phyloP scores from a whole-genome alignment of 2,888 invertebrate species.

The Chymomyza amoena region DNA sequence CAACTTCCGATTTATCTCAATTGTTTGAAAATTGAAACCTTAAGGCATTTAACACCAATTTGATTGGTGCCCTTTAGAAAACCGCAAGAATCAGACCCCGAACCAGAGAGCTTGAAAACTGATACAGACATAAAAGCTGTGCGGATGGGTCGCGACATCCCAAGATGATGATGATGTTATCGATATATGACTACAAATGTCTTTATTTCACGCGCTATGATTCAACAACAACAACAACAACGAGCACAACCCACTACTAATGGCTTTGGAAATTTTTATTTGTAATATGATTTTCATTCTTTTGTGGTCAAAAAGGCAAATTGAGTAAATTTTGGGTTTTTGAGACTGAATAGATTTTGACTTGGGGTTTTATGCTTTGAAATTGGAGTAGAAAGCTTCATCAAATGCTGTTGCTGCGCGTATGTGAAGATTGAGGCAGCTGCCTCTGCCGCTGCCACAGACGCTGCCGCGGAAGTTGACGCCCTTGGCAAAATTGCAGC shows the following conservation, averaged over 20 bases:
- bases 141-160: background rate
- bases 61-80: constrained; percentile 7
- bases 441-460: constrained; percentile 43
- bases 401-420: background rate
- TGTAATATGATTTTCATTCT: constrained; percentile 31
- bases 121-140: constrained; percentile 45
- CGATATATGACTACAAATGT: constrained; percentile 45
- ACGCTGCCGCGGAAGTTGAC: constrained; percentile 55
- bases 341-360: constrained; percentile 45
- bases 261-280: constrained; percentile 16
- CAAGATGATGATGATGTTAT: background rate
- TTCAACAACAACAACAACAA: background rate
- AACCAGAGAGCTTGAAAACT: constrained; percentile 41
- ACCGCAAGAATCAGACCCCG: constrained; percentile 28
- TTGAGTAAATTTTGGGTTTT: constrained; percentile 39
- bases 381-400: constrained; percentile 47
- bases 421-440: background rate
- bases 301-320: constrained; percentile 31
- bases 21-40: constrained; percentile 69
- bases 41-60: constrained; percentile 65
- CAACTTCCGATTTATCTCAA: constrained; percentile 75
- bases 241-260: constrained; percentile 1
- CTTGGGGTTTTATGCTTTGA: constrained; percentile 46
- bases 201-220: constrained; percentile 50
- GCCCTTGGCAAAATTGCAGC: background rate